phyloP scores from a whole-genome alignment of 2,113 vertebrate species.

The Bujurquina vittata region DNA sequence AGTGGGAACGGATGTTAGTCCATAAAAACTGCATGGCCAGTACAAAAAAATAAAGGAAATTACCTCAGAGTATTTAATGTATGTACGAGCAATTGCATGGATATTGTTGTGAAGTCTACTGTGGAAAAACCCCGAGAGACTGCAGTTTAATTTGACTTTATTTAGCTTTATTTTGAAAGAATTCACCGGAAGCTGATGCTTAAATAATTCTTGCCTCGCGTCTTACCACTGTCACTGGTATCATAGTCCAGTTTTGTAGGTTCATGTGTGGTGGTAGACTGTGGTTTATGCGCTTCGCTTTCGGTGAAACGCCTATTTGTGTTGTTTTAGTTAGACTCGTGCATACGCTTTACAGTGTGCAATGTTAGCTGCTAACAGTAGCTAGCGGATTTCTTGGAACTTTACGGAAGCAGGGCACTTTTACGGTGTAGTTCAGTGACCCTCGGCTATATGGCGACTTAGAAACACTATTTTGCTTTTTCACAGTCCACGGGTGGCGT shows the following conservation, averaged over 20 bases:
- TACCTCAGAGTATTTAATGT: not conserved
- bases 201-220: not conserved
- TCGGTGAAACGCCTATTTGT: not conserved
- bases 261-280: not conserved
- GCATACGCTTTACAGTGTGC: not conserved
- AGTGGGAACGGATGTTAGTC: not conserved
- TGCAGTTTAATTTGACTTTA: not conserved
- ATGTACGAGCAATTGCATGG: fast-evolving
- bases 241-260: conserved; percentile 34
- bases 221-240: not conserved
- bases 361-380: not conserved
- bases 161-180: conserved; percentile 22
- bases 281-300: not conserved
- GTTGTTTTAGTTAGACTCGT: not conserved
- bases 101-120: fast-evolving
- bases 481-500: not conserved
- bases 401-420: not conserved
- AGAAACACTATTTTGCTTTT: not conserved
- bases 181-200: not conserved
- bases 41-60: not conserved
- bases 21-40: not conserved
- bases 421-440: conserved; percentile 36
- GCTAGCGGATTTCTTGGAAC: not conserved
- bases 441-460: conserved; percentile 43
- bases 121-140: fast-evolving